Base-by-base conservation (phyloP, 2,888 invertebrate genomes). In the Plebejus argus region DNA sequence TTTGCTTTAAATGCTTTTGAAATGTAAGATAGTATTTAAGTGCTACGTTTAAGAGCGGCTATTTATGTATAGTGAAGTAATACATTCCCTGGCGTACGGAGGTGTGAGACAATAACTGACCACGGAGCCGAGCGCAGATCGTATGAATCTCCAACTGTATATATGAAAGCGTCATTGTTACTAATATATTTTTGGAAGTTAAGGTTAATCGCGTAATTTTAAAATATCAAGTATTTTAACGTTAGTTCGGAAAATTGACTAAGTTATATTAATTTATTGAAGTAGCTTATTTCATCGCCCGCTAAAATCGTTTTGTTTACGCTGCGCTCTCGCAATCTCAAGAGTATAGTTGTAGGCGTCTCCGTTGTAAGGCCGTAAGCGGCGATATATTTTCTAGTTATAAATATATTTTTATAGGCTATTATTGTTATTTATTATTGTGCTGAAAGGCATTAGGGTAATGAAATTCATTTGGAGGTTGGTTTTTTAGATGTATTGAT, bases 361-460 rank as follows among this genome's bases (percentile, higher is more conserved):
- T 76, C 23, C 72, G 74, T 53, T 74, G 6, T 53, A 74, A 74
- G 74, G 53, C 74, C 12, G 49, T 74, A 53, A 39, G 39, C 23
- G 56, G 76, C 76, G 56, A 76, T 74, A 76, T 82, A 83, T 81
- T 83, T 83, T 83, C 74, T 83, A 85, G 83, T 84, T 82, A 89
- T 89, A 89, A 86, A 89, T 90, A 89, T 91, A 92, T 92, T 91
- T 92, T 91, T 91, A 89, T 92, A 91, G 90, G 88, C 84, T 84
- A 83, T 86, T 88, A 87, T 89, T 90, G 88, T 90, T 89, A 86
- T 85, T 84, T 82, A 81, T 81, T 86, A 86, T 79, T 79, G 78
- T 80, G 76, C 85, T 83, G 80, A 83, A 84, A 85, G 83, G 85
- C 81, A 82, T 79, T 90, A 91, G 87, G 83, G 77, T 90, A 89